Evolutionary conservation across 2,113 vertebrate genomes (phyloP).

Genomic region (Vanacampus margaritifer): DNA sequence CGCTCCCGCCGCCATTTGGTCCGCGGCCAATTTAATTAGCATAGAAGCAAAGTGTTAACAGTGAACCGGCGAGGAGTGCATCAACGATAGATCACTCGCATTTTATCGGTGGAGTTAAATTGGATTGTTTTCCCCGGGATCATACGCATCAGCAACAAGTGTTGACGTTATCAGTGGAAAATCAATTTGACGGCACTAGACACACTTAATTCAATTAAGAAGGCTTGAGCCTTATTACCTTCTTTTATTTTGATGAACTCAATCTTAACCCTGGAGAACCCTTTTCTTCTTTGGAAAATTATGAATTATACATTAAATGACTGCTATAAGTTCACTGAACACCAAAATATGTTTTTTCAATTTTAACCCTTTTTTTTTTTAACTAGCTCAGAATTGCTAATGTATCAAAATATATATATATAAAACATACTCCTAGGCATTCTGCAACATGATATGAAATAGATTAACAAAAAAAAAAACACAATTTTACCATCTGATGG

Average conservation of each 20-base stretch:
- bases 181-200: constrained; percentile 1
- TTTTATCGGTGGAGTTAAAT: constrained; percentile 15
- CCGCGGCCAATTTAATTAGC: constrained; percentile 68
- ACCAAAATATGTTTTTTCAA: no score
- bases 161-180: neutral
- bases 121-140: constrained; percentile 4
- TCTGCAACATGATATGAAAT: no score
- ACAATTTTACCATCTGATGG: no score
- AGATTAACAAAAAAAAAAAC: no score
- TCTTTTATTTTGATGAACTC: constrained; percentile 7
- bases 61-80: constrained; percentile 18
- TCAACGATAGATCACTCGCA: constrained; percentile 19
- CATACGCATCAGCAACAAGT: neutral
- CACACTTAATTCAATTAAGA: constrained; percentile 13
- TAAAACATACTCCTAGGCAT: no score
- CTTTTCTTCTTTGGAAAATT: no score
- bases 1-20: constrained; percentile 49
- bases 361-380: no score
- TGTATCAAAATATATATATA: no score
- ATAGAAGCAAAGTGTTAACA: constrained; percentile 68
- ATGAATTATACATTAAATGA: no score
- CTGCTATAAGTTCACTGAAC: no score
- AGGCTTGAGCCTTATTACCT: constrained; percentile 4
- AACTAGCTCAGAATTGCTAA: no score
- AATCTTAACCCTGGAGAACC: no score